Conservation (phyloP, 1,140 invertebrate genomes). For the Sesamia nonagrioides region DNA sequence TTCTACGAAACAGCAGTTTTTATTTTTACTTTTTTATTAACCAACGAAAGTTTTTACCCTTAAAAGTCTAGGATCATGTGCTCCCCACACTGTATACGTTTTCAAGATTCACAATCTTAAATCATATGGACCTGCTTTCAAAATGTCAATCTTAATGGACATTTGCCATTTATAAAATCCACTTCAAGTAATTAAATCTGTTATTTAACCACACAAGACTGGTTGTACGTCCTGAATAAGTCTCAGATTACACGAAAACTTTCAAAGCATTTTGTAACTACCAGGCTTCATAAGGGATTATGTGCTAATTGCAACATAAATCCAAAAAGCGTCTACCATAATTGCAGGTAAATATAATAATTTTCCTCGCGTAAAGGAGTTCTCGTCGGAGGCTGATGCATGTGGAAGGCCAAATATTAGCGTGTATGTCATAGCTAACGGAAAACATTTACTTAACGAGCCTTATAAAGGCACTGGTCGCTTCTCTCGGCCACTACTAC, state of each 20-base stretch:
- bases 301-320: conserved; percentile 66
- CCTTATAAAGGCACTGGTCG: conserved; percentile 70
- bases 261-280: conserved; percentile 53
- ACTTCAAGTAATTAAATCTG: conserved; percentile 44
- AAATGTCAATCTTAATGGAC: conserved; percentile 41
- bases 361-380: conserved; percentile 55
- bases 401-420: conserved; percentile 58
- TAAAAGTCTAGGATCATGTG: too few species aligned
- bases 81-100: background rate
- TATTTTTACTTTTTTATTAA: too few species aligned
- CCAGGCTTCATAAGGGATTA: conserved; percentile 54
- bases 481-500: conserved; percentile 55
- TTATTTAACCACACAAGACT: conserved; percentile 38
- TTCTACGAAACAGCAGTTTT: too few species aligned
- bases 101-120: background rate
- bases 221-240: conserved; percentile 42
- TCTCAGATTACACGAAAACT: conserved; percentile 53
- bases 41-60: too few species aligned
- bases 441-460: conserved; percentile 59
- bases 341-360: conserved; percentile 67
- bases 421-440: conserved; percentile 61
- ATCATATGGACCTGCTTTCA: conserved; percentile 15
- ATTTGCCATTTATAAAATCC: conserved; percentile 26
- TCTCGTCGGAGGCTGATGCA: conserved; percentile 45
- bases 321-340: conserved; percentile 62